A percentile compares a stretch with the other conserved stretches of the same genome.
Evolutionary conservation across 2,113 vertebrate species (phyloP).

Genomic region (Tauraco erythrolophus): DNA sequence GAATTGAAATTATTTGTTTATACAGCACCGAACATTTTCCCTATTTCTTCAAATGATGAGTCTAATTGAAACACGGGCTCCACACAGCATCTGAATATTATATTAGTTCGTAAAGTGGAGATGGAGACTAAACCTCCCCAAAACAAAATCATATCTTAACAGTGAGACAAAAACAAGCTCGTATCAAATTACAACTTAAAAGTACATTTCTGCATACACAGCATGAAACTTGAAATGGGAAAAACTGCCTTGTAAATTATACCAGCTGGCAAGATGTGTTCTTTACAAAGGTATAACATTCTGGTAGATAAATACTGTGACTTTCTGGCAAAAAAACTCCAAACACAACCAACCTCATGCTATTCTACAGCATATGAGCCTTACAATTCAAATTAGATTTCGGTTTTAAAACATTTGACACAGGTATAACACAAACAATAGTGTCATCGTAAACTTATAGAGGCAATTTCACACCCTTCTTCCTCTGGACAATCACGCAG

Average conservation of each 20-base stretch:
- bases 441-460: fast-evolving
- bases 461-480: background rate
- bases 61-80: background rate
- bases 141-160: background rate
- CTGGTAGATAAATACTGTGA: background rate
- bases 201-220: background rate
- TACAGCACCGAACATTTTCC: background rate
- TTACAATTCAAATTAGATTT: background rate
- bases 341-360: background rate
- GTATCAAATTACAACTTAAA: background rate
- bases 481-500: background rate
- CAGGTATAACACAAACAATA: background rate
- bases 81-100: background rate
- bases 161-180: background rate
- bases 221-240: background rate
- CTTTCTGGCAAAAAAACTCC: background rate
- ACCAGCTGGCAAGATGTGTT: background rate
- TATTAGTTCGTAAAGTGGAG: background rate
- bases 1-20: background rate
- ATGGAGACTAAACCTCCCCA: background rate
- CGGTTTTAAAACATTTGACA: background rate
- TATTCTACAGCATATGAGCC: background rate
- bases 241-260: background rate
- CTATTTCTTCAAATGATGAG: background rate
- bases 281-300: background rate